Evolutionary conservation across 2,113 vertebrate species (phyloP), one percentile per base, ranked within the genome.

Genomic region (Oreocharis arfaki): DNA sequence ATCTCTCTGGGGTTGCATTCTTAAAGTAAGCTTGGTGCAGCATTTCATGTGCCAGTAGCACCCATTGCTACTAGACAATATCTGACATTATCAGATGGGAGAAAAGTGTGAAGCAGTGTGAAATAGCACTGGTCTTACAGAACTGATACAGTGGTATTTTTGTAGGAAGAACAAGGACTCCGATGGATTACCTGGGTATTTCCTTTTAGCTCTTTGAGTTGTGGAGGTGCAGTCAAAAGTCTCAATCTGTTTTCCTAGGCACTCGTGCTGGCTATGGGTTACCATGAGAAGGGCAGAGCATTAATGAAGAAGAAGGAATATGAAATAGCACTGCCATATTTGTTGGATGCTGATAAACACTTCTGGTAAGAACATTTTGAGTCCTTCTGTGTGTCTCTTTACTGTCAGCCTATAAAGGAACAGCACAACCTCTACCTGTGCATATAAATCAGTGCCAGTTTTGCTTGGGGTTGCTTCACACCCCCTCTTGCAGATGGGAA

Each of bases 221-320:
- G 22, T 17, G 39, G 50, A 85, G 18, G 42, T 71, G 60, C 42
- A 69, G 37, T 57, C 60, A 55, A 49, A 90, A n/a, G 7, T 52
- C 69, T 90, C 12, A 11, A n/a, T 89, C 22, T 93, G 64, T 68
- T 92, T 97, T 69, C 68, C 63, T 89, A 99, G 99, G 99, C 99
- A 4, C 99, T 99, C 46, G 98, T 99, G 95, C 96, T 99, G 92
- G 99, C 99, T 14, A 99, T 99, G 99, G 99, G 99, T 26, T 98
- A 99, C 67, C 99, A 99, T 39, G 99, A 99, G 98, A 99, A 99
- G 94, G 99, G 99, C 75, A 98, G 99, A 76, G 98, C 99, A 17
- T 98, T 99, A 95, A 98, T 99, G 98, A 99, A 99, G 97, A 99
- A 98, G 95, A 99, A 98, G 67, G 98, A 99, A 61, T 98, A 99